A percentile compares a stretch with the other conserved stretches of the same genome.
These are phyloP conservation scores for Mustela nigripes DNA, from an alignment of 2,113 vertebrate species.

Conservation along the genomic window DNA sequence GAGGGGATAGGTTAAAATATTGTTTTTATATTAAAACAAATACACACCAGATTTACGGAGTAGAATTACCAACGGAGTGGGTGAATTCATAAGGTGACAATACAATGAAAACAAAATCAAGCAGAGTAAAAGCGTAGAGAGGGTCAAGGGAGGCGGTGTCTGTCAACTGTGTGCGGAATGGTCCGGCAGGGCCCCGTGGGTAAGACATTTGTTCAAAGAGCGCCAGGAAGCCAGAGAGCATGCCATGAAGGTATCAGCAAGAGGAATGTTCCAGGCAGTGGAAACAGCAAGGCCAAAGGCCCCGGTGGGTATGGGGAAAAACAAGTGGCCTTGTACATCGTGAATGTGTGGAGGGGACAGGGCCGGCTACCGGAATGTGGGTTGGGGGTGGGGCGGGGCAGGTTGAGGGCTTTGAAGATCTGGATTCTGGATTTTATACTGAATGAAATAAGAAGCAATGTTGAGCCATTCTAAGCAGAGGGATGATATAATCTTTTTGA, in stretches of 20 bases:
- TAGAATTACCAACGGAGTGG: not conserved
- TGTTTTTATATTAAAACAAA: not conserved
- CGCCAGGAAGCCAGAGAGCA: not conserved
- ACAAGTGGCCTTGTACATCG: not conserved
- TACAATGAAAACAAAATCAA: not conserved
- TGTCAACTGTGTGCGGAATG: not conserved
- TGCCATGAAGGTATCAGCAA: not conserved
- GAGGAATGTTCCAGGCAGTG: not conserved
- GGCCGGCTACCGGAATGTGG: fast-evolving
- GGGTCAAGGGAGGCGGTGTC: too few relatives aligned
- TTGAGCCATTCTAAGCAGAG: not conserved
- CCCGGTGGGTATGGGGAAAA: not conserved
- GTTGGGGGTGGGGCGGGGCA: not conserved
- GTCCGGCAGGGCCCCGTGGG: not conserved
- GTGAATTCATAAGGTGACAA: not conserved
- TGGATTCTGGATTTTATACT: not conserved
- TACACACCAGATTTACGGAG: not conserved
- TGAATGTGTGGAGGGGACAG: fast-evolving
- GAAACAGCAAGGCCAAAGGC: not conserved
- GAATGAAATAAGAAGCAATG: not conserved
- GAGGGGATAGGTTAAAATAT: not conserved
- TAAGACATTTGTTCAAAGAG: not conserved
- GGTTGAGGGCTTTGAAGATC: not conserved
- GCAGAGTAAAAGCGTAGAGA: not conserved
- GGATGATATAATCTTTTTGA: not conserved